A percentile compares a stretch with the other conserved stretches of the same genome.
phyloP scores from a whole-genome alignment of 2,888 invertebrate genomes.

The Beris morrisii region DNA sequence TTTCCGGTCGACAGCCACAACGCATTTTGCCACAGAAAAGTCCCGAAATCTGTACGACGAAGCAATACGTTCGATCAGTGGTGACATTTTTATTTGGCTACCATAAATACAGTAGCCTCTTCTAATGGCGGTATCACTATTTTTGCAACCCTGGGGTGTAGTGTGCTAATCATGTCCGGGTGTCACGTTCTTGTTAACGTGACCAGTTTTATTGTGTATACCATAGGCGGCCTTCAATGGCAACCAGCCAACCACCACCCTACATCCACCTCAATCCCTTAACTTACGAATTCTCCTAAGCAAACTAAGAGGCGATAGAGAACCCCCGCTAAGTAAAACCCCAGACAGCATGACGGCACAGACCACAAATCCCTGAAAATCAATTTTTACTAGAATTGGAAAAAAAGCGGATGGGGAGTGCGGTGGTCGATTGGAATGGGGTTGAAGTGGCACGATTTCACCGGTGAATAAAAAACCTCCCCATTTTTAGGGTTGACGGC shows the following conservation, averaged over 20 bases:
- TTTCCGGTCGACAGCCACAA: neutral
- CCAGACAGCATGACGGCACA: conserved; percentile 28
- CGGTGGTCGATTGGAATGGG: neutral
- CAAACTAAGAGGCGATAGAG: neutral
- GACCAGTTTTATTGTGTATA: conserved; percentile 12
- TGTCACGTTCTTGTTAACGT: conserved; percentile 24
- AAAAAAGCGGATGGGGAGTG: conserved; percentile 9
- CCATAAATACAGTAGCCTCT: too few relatives aligned
- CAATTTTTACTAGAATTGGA: conserved; percentile 23
- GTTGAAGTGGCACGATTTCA: neutral
- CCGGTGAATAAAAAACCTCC: neutral
- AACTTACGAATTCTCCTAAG: too few relatives aligned
- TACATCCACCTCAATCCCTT: conserved; percentile 2
- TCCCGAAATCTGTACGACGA: too few relatives aligned
- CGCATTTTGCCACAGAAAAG: too few relatives aligned
- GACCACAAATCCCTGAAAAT: conserved; percentile 30
- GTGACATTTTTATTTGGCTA: too few relatives aligned
- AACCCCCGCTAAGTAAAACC: conserved; percentile 19
- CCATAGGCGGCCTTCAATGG: neutral
- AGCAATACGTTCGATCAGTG: too few relatives aligned
- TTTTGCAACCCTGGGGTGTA: neutral
- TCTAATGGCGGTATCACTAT: too few relatives aligned
- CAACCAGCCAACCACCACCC: neutral
- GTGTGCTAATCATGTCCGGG: conserved; percentile 19
- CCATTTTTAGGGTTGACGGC: conserved; percentile 21